Conservation (phyloP, 2,888 invertebrate species). For the Drosophila incognita region DNA sequence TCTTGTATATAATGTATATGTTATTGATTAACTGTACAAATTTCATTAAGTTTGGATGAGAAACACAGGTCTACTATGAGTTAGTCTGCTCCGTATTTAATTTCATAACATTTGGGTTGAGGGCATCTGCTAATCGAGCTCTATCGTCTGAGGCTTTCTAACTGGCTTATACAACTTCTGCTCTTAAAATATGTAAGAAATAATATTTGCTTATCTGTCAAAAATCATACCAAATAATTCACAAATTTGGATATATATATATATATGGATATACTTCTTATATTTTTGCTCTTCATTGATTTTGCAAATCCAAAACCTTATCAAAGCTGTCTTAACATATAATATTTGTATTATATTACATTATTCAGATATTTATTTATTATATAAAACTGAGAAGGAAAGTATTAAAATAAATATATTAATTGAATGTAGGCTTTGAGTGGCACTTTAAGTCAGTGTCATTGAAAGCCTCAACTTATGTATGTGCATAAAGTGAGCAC, state of each 20-base stretch:
- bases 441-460: constrained; percentile 25
- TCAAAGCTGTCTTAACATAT: background rate
- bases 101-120: too few species aligned
- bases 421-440: background rate
- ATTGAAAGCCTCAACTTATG: constrained; percentile 10
- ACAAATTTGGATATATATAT: background rate
- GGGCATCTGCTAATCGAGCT: background rate
- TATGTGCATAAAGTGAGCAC: background rate
- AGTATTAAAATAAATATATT: background rate
- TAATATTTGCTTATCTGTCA: background rate
- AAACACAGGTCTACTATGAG: too few species aligned
- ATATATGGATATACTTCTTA: background rate
- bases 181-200: background rate
- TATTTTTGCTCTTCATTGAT: background rate
- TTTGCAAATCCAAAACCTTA: background rate
- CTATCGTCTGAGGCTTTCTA: background rate
- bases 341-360: background rate
- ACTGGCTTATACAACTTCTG: background rate
- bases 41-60: too few species aligned
- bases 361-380: background rate
- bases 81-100: too few species aligned
- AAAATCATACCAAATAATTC: background rate
- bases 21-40: too few species aligned
- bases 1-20: too few species aligned
- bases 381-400: background rate